Evolutionary conservation across 1,140 invertebrate genomes (phyloP).

Genomic region (Drosophila leontia): DNA sequence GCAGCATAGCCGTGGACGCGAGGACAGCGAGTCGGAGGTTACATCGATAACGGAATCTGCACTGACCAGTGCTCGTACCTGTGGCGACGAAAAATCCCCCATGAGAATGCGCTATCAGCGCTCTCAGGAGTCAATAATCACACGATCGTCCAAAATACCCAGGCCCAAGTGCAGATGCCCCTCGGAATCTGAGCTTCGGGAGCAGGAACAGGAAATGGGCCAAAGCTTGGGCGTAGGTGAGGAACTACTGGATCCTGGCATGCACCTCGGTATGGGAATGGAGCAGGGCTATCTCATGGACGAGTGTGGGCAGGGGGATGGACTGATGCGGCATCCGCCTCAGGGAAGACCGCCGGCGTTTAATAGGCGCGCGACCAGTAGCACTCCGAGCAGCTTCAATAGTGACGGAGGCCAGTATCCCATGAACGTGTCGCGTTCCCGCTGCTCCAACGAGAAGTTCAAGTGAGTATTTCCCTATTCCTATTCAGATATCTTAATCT

Average conservation of each 20-base stretch:
- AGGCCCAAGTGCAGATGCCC: constrained; percentile 62
- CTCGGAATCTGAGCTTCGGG: constrained; percentile 20
- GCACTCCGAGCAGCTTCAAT: constrained; percentile 67
- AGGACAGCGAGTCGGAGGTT: constrained; percentile 14
- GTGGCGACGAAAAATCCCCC: constrained; percentile 1
- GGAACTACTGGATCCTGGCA: neutral
- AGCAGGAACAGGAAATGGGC: constrained; percentile 11
- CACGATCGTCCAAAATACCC: constrained; percentile 12
- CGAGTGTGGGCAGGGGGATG: constrained; percentile 70
- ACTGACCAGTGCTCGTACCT: constrained; percentile 25
- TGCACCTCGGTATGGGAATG: constrained; percentile 4
- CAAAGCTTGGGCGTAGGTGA: neutral
- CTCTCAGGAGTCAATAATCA: constrained; percentile 19
- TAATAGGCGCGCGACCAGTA: constrained; percentile 48
- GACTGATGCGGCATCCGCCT: constrained; percentile 60
- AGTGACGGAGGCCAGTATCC: constrained; percentile 57
- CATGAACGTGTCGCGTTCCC: constrained; percentile 48
- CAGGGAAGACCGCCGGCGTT: constrained; percentile 15
- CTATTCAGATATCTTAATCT: rapidly evolving
- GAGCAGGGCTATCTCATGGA: constrained; percentile 35
- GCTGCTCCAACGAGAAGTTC: constrained; percentile 63
- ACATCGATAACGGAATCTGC: constrained; percentile 20
- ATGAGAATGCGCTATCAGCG: constrained; percentile 7
- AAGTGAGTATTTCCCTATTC: constrained; percentile 52
- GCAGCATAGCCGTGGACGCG: neutral